Evolutionary conservation across 2,888 invertebrate species (phyloP).

Genomic region (Parnassius glacialis): DNA sequence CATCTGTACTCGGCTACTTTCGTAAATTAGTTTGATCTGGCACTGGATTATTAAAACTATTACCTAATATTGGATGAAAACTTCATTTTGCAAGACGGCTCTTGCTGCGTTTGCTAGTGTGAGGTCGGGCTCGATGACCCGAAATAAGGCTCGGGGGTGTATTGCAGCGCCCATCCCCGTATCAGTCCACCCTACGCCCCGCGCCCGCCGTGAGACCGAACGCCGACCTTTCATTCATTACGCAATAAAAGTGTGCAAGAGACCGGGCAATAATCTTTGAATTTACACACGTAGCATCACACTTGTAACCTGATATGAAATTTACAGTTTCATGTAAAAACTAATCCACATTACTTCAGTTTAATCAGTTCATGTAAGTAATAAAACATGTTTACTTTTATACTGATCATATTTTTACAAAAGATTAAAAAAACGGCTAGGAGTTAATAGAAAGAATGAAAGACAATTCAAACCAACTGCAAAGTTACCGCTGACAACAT

Average conservation of each 20-base stretch:
- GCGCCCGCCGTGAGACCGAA: conserved; percentile 44
- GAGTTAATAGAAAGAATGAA: too few relatives aligned
- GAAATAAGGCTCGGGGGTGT: conserved; percentile 75
- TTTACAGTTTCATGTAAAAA: not conserved
- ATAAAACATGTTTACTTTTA: too few relatives aligned
- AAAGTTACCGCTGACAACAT: too few relatives aligned
- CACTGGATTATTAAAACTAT: conserved; percentile 58
- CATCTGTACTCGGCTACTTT: conserved; percentile 4
- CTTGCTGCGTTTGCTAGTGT: conserved; percentile 63
- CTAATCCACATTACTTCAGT: not conserved
- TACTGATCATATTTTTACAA: too few relatives aligned
- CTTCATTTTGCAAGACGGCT: conserved; percentile 69
- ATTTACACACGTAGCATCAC: conserved; percentile 24
- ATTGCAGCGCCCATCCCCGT: conserved; percentile 53
- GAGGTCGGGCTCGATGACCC: conserved; percentile 77
- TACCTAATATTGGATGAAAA: conserved; percentile 64
- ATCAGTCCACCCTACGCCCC: conserved; percentile 40
- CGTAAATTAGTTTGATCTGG: conserved; percentile 18
- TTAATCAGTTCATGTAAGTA: too few relatives aligned
- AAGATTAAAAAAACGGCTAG: too few relatives aligned
- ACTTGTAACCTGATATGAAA: conserved; percentile 4
- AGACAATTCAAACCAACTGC: too few relatives aligned
- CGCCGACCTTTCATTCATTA: conserved; percentile 78
- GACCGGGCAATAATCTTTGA: conserved; percentile 37
- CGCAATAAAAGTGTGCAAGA: conserved; percentile 72